Percentiles rank a stretch among this genome's conserved stretches.
Evolutionary conservation across 35 echinoderm and acorn worm genomes (phyloP).

Genomic region (Eucidaris tribuloides): DNA sequence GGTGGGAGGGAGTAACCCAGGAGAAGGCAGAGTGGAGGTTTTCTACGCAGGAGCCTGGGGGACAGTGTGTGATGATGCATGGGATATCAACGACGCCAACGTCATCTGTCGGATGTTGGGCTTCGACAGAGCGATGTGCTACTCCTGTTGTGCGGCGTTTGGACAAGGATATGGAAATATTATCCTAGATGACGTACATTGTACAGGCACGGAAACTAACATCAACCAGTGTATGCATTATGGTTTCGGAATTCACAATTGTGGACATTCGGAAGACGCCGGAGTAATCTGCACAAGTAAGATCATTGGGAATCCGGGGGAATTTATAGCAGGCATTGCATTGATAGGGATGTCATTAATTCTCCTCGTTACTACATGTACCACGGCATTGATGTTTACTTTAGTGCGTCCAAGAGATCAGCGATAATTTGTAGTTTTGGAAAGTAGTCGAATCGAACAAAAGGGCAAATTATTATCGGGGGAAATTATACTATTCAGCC

Average conservation of each 20-base stretch:
- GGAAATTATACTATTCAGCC: too few relatives aligned
- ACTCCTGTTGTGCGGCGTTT: background rate
- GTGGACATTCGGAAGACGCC: conserved; percentile 50
- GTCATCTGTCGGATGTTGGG: conserved; percentile 1
- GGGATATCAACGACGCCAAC: conserved; percentile 24
- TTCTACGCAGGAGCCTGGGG: conserved; percentile 4
- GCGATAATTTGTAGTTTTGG: too few relatives aligned
- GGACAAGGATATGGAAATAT: background rate
- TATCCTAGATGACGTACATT: conserved; percentile 3
- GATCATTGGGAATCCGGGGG: too few relatives aligned
- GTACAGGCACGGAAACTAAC: background rate
- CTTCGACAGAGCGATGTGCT: background rate
- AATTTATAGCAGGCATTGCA: too few relatives aligned
- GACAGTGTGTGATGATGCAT: conserved; percentile 44
- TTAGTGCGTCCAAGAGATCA: too few relatives aligned
- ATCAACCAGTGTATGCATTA: conserved; percentile 3
- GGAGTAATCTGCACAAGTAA: conserved; percentile 42
- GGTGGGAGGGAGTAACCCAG: conserved; percentile 1
- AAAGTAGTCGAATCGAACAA: too few relatives aligned
- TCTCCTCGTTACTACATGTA: too few relatives aligned
- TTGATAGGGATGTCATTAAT: too few relatives aligned
- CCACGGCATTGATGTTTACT: too few relatives aligned
- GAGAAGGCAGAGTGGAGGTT: conserved; percentile 30
- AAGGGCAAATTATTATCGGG: too few relatives aligned
- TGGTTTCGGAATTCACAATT: conserved; percentile 36